phyloP scores from a whole-genome alignment of 1,140 invertebrate genomes.

The Amphibalanus amphitrite region DNA sequence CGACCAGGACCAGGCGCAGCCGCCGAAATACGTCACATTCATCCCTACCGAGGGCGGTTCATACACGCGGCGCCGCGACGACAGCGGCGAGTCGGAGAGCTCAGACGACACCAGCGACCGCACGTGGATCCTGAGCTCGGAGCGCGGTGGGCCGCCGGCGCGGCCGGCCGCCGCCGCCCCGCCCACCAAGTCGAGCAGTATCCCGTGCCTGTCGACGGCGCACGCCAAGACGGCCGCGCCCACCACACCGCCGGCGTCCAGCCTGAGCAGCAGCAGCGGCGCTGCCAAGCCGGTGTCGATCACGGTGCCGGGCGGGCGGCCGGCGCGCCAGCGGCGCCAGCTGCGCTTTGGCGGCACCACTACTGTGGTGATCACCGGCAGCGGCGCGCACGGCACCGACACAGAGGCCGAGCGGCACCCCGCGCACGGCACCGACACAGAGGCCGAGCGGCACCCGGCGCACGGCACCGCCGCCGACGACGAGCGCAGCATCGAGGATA shows the following conservation, averaged over 20 bases:
- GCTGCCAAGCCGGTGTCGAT: conserved; percentile 2
- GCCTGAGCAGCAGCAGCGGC: background rate
- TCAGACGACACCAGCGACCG: conserved; percentile 25
- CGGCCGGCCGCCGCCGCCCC: background rate
- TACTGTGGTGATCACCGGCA: conserved; percentile 13
- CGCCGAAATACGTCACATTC: conserved; percentile 22
- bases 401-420: conserved; percentile 4
- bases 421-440: conserved; percentile 10
- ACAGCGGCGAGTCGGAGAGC: conserved; percentile 22
- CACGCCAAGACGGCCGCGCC: background rate
- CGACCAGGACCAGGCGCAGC: conserved; percentile 48
- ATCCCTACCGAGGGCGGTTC: conserved; percentile 21
- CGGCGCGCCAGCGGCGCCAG: conserved; percentile 7
- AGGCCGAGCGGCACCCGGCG: conserved; percentile 5
- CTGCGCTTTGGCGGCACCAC: conserved; percentile 14
- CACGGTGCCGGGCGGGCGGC: background rate
- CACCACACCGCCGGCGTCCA: background rate
- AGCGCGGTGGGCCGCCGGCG: background rate
- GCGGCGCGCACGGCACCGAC: background rate
- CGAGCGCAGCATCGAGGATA: conserved; percentile 28
- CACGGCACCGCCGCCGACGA: conserved; percentile 14
- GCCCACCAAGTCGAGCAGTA: background rate
- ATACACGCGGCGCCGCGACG: conserved; percentile 15
- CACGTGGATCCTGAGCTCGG: conserved; percentile 22
- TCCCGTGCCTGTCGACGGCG: conserved; percentile 9